Evolutionary conservation across 1,140 invertebrate genomes (phyloP), one percentile per base, ranked within the genome.

Genomic region (Acarapis woodi): DNA sequence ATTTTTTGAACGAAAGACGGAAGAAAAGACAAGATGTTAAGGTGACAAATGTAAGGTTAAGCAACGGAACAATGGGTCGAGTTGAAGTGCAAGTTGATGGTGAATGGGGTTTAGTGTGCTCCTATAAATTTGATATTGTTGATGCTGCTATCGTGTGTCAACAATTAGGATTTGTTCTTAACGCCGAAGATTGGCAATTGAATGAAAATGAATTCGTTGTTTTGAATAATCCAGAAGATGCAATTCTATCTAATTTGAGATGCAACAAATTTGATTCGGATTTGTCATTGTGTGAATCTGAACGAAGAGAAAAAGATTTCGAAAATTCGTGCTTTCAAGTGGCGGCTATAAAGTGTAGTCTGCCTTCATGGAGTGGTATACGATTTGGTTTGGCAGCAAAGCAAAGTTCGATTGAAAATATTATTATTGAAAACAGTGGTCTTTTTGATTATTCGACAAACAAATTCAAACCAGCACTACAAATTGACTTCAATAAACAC

Each of bases 401-500:
- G 47, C 62, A 78, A 45, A 70, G 73, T 26, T 73, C 78, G 46
- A 55, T 93, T n/a, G 76, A 83, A 49, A 79, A 70, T 47, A 64
- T 83, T 4, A 73, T 71, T 4, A 70, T 93, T 36, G 77, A 88
- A 56, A 73, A 72, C 55, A 80, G 87, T 4, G 90, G 90, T 0
- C 60, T 96, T 0, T 61, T 93, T 14, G 90, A 97, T 60, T 90
- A 87, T 51, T 67, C 74, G 1, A 83, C 74, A 0, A 74, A 77
- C 53, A 52, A 64, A 3, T 93, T 94, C 46, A 82, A 78, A 51
- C 76, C 53, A 57, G 90, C 87, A 0, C 54, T 97, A 2, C 83
- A 90, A 60, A 75, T 96, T 39, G 90, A 97, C 56, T 88, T 94
- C 55, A 77, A 83, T 35, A 67, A 76, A 37, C 85, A 96, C 50